Percentiles rank a stretch among this genome's conserved stretches.
These are phyloP conservation scores for Sminthurinus aureus DNA, from an alignment of 2,888 invertebrate species.

Conservation along the genomic window DNA sequence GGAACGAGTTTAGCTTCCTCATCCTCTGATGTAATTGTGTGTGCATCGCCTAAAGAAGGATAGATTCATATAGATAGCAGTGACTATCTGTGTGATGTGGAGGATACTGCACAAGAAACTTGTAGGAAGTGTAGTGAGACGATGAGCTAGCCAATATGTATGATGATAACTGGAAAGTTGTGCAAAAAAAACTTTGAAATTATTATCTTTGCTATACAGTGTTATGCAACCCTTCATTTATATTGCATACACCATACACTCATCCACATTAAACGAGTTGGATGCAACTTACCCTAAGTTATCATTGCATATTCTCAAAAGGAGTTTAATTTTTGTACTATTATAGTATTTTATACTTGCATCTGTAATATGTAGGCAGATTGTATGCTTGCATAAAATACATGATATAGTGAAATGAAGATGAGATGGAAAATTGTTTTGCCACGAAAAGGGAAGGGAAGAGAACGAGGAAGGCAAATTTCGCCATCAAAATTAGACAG, in stretches of 20 bases:
- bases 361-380: not conserved
- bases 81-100: not conserved
- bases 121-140: constrained; percentile 17
- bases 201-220: too few species aligned
- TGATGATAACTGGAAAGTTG: constrained; percentile 7
- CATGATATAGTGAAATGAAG: not conserved
- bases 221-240: too few species aligned
- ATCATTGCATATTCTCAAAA: too few species aligned
- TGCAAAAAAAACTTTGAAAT: not conserved
- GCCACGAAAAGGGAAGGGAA: not conserved
- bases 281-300: too few species aligned
- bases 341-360: not conserved
- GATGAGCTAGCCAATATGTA: not conserved
- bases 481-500: not conserved
- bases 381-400: not conserved
- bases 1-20: constrained; percentile 3
- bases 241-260: too few species aligned
- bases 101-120: not conserved
- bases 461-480: constrained; percentile 5
- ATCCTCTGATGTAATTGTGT: not conserved
- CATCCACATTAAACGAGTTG: too few species aligned
- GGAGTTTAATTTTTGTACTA: too few species aligned
- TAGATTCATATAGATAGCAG: not conserved
- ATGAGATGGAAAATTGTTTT: constrained; percentile 1
- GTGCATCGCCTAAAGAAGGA: not conserved